Evolutionary conservation across 2,888 invertebrate species (phyloP), one percentile per base, ranked within the genome.

Genomic region (Mimas tiliae): DNA sequence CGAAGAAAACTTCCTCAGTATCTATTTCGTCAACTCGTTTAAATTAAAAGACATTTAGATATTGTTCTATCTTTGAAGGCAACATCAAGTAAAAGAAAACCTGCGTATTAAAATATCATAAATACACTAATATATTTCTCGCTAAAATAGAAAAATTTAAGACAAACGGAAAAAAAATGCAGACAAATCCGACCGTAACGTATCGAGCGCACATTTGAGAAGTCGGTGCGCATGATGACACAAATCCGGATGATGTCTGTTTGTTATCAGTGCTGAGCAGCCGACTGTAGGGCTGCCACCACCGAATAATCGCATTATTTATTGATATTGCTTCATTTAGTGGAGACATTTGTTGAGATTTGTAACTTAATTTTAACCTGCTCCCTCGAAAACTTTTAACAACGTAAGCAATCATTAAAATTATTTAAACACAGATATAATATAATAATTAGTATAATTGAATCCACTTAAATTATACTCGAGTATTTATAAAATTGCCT

Each of bases 201-300:
- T 51, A 63, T 19, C 33, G 64, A 42, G 64, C 55, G 52, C 45
- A 64, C 64, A 42, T 55, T 64, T 38, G 62, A 33, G 64, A 64
- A 76, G 78, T 74, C 77, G 71, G 79, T 87, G 75, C 90, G 90
- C 91, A 85, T 91, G 93, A 91, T 86, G 93, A 86, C 92, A 88
- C 92, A 91, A 94, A 94, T 91, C 94, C 93, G 92, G 92, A 91
- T 93, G 88, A 91, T 91, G 90, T 89, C 89, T 91, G 90, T 92
- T 90, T 92, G 92, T 93, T 94, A 94, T 94, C 94, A 90, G 91
- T 87, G 83, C 80, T 84, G 87, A 84, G 91, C 94, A 93, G 86
- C 88, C 90, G 86, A 80, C 84, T 84, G 84, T 77, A 88, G 88
- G 91, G 91, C 74, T 88, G 85, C 83, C 78, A 78, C 77, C 79